Conservation (phyloP, 2,113 vertebrate species). For the Boleophthalmus pectinirostris region DNA sequence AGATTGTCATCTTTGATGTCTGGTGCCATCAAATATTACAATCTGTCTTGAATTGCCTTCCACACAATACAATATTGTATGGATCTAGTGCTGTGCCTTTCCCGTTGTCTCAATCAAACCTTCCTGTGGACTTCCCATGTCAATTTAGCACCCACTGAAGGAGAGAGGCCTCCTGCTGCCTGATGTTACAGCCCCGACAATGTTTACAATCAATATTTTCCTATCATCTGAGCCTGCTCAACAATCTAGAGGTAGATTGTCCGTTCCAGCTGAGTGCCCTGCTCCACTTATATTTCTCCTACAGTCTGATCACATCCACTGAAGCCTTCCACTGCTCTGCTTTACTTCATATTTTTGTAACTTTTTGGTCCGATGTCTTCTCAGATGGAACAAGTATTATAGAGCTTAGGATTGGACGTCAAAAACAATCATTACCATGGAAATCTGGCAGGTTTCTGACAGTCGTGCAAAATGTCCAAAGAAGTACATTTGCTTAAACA, state of each 20-base stretch:
- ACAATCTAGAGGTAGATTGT: constrained; percentile 55
- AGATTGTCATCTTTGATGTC: neutral
- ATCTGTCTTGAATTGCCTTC: neutral
- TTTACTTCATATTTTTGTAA: neutral
- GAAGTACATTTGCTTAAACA: too few species aligned
- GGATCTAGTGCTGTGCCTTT: neutral
- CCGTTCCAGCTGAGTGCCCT: constrained; percentile 42
- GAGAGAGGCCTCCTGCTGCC: constrained; percentile 15
- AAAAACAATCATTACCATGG: neutral
- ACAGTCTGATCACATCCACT: constrained; percentile 16
- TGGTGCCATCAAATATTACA: neutral
- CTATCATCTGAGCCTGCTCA: constrained; percentile 62
- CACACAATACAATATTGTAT: neutral
- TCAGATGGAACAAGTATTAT: neutral
- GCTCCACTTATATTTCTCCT: constrained; percentile 22
- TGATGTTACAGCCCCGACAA: constrained; percentile 37
- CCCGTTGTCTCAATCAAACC: constrained; percentile 35
- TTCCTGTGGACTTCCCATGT: neutral
- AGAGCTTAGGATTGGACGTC: neutral
- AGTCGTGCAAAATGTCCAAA: too few species aligned
- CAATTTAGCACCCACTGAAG: constrained; percentile 18
- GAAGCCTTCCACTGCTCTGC: neutral
- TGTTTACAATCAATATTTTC: constrained; percentile 70
- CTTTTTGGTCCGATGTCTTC: neutral
- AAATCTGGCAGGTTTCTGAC: too few species aligned